Conservation (phyloP, 2,113 vertebrate genomes). For the Prunella fulvescens region DNA sequence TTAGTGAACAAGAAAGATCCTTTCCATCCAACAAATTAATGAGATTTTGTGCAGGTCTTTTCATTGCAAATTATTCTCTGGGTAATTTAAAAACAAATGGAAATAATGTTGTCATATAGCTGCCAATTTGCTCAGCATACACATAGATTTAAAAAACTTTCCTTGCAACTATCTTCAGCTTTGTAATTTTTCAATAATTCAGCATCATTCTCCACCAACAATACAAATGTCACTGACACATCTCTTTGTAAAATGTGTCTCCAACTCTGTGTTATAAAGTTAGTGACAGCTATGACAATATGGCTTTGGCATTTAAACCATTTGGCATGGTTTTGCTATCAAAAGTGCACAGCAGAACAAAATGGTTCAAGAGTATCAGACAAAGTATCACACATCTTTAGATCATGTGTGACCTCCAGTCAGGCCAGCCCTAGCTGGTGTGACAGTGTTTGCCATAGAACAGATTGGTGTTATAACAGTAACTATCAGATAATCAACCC, state of each 20-base stretch:
- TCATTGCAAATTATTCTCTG: background rate
- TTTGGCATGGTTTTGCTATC: background rate
- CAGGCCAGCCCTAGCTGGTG: background rate
- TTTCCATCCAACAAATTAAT: background rate
- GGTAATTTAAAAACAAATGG: background rate
- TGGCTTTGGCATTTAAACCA: background rate
- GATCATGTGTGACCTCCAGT: background rate
- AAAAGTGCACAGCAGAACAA: background rate
- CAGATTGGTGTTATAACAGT: background rate
- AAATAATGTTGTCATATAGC: background rate
- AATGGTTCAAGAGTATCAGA: background rate
- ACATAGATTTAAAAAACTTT: background rate
- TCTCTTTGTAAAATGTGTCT: background rate
- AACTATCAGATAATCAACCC: background rate
- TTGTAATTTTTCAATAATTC: background rate
- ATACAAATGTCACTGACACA: background rate
- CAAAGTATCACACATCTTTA: background rate
- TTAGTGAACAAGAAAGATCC: background rate
- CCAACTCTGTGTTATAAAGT: background rate
- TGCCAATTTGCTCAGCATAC: background rate
- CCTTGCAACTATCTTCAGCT: background rate
- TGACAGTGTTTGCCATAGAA: background rate
- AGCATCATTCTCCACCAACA: background rate
- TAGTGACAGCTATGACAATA: background rate
- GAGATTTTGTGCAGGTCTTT: background rate